Percentiles rank a stretch among this genome's conserved stretches.
These are phyloP conservation scores for Pheucticus melanocephalus DNA, from an alignment of 2,113 vertebrate species.

Conservation along the genomic window DNA sequence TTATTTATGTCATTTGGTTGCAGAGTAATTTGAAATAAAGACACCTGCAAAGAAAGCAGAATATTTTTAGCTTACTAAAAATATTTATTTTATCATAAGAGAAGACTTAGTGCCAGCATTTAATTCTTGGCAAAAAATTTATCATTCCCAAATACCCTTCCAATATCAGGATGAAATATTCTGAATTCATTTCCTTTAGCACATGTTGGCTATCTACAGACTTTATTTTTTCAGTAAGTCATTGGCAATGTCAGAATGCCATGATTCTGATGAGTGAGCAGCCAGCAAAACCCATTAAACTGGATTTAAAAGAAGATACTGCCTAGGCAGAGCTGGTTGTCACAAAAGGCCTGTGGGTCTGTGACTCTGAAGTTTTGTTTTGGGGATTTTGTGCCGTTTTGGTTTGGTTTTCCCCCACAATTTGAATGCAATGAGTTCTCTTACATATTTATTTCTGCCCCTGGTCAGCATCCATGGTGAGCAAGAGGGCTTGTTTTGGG, in stretches of 20 bases:
- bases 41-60: constrained; percentile 43
- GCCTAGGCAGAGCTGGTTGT: not conserved
- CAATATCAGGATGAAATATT: constrained; percentile 3
- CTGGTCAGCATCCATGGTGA: not conserved
- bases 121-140: constrained; percentile 31
- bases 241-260: not conserved
- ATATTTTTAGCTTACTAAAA: constrained; percentile 48
- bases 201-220: constrained; percentile 9
- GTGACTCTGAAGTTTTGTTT: not conserved
- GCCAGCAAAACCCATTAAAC: not conserved
- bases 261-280: not conserved
- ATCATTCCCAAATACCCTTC: not conserved
- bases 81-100: constrained; percentile 20
- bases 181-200: constrained; percentile 40
- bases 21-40: constrained; percentile 42
- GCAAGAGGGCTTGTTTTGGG: not conserved
- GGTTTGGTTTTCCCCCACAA: not conserved
- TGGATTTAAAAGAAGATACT: constrained; percentile 3
- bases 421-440: not conserved
- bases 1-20: constrained; percentile 8
- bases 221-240: constrained; percentile 35
- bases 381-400: not conserved
- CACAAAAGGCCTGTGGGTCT: rapidly evolving
- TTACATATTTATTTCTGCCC: not conserved
- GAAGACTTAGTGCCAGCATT: constrained; percentile 3